Percentiles rank a stretch among this genome's conserved stretches.
phyloP scores from a whole-genome alignment of 2,113 vertebrate species.

The Gobiocypris rarus region DNA sequence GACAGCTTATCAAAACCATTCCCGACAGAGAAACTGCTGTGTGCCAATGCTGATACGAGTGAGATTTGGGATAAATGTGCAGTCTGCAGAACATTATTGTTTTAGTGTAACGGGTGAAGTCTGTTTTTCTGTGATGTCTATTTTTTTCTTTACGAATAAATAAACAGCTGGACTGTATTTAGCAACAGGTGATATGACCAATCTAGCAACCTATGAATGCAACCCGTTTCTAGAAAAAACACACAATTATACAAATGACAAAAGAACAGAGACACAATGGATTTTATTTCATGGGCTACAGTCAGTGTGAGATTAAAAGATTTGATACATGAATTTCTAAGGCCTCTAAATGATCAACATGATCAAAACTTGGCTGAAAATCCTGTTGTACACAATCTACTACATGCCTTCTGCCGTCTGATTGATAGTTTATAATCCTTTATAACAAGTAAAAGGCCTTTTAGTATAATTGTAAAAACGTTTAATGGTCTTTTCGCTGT shows the following conservation, averaged over 20 bases:
- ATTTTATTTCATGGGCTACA: not conserved
- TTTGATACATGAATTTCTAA: not conserved
- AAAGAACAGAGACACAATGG: not conserved
- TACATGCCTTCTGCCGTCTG: not conserved
- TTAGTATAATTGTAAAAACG: not conserved
- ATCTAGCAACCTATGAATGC: not conserved
- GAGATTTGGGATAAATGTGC: constrained; percentile 13
- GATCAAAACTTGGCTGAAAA: not conserved
- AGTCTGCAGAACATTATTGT: not conserved
- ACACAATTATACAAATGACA: not conserved
- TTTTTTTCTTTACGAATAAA: not conserved
- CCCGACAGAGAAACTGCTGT: not conserved
- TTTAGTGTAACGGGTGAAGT: constrained; percentile 12
- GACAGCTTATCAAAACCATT: constrained; percentile 22
- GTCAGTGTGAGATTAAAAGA: not conserved
- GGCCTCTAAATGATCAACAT: not conserved
- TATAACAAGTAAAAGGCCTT: not conserved
- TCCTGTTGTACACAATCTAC: not conserved
- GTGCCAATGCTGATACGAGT: not conserved
- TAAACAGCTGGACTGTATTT: not conserved
- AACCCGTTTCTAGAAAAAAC: not conserved
- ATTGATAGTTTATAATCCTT: not conserved
- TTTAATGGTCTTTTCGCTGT: not conserved
- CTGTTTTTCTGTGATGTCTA: not conserved
- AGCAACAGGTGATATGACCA: constrained; percentile 30